Base-by-base conservation (phyloP, 2,113 vertebrate genomes). In the Ophiodon elongatus region DNA sequence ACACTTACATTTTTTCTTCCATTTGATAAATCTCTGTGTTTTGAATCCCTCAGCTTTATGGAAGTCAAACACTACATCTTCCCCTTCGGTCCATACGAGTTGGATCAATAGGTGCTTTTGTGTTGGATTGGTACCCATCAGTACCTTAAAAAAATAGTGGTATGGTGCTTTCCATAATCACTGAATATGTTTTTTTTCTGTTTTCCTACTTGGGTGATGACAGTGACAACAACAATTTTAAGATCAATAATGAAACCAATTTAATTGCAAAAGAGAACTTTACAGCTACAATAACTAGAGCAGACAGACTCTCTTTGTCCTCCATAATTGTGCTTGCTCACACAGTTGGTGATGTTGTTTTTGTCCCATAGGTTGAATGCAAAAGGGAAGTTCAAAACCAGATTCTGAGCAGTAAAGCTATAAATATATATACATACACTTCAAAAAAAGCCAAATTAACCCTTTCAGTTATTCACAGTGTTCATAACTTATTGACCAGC, bases 181-280 rank as follows among this genome's bases (percentile, higher is more conserved):
- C 5, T 50, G 17, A 11, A 57, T 31, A 29, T 29, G 0, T 39
- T 39, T 71, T 62, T 64, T 25, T 10, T 43, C 64, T 70, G 23
- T 85, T 85, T 71, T 21, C 4, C 14, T 43, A 35, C 6, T 21
- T 70, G n/a, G 70, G 57, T 50, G 31, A 77, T 50, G 52, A 59
- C 4, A 65, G 67, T 17, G 5, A 54, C 29, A 59, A 25, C n/a
- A 64, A 75, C 8, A 50, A 15, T 57, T 39, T 50, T 23, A 71
- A 39, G 77, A 76, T 47, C 29, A 66, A 72, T 76, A 60, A 52
- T 52, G 25, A 66, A 56, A 39, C 9, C 4, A 1, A 23, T 65
- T 71, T 60, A 27, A 60, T 21, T 66, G 66, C 50, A 76, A 76
- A 76, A 50, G 71, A 80, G 37, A 80, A 65, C 45, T 70, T 80